These are phyloP conservation scores for Tympanoctomys barrerae DNA, from an alignment of 2,797 vertebrate species.

Conservation along the genomic window DNA sequence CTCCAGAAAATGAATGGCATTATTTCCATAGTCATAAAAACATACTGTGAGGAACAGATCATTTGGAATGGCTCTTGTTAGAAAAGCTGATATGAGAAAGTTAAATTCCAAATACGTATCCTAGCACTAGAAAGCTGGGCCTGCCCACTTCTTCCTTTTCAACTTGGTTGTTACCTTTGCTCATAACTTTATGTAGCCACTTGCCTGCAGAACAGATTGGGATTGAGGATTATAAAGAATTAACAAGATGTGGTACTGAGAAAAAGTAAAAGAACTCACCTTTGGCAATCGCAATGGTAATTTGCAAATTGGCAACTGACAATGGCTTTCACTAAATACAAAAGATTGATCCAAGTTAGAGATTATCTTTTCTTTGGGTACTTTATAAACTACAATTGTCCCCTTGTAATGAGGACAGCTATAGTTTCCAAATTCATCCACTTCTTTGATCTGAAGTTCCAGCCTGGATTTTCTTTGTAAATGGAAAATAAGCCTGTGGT, in stretches of 20 bases:
- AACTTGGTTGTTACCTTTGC: neutral
- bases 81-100: neutral
- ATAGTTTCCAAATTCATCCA: constrained; percentile 94
- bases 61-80: constrained; percentile 7
- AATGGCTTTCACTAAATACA: constrained; percentile 70
- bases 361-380: constrained; percentile 88
- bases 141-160: neutral
- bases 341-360: constrained; percentile 82
- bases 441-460: constrained; percentile 89
- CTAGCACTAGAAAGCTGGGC: neutral
- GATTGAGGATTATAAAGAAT: neutral
- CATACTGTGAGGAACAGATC: neutral
- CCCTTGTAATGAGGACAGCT: constrained; percentile 95
- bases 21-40: neutral
- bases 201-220: neutral
- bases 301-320: constrained; percentile 91
- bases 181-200: neutral
- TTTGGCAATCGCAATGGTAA: constrained; percentile 93
- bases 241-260: neutral
- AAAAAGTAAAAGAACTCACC: constrained; percentile 84
- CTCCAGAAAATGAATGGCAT: constrained; percentile 28
- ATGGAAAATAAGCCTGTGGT: constrained; percentile 91
- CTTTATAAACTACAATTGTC: constrained; percentile 89
- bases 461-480: constrained; percentile 90
- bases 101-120: neutral